These are phyloP conservation scores for Tapera naevia DNA, from an alignment of 2,797 vertebrate genomes.

Conservation along the genomic window DNA sequence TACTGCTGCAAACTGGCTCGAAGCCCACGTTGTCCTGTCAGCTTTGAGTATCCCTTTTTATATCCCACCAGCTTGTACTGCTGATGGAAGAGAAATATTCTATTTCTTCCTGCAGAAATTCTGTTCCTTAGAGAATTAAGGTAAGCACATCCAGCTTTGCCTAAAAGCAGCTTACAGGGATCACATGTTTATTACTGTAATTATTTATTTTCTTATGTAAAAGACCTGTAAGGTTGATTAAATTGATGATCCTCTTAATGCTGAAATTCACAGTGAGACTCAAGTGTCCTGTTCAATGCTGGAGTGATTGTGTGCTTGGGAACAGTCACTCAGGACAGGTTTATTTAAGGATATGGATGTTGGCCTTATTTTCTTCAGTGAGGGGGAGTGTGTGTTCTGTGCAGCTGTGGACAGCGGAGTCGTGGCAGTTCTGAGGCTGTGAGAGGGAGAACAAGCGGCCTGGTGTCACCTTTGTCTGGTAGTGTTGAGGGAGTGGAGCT, in stretches of 20 bases:
- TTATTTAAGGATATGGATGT: not conserved
- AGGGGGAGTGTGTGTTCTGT: not conserved
- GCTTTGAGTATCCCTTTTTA: slow-evolving; percentile 36
- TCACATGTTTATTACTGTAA: not conserved
- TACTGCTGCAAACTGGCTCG: slow-evolving; percentile 45
- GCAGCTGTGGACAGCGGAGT: not conserved
- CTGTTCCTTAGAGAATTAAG: slow-evolving; percentile 10
- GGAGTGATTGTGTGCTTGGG: not conserved
- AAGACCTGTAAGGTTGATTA: not conserved
- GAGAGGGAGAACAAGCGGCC: not conserved
- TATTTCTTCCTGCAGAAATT: slow-evolving; percentile 46
- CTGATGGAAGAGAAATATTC: slow-evolving; percentile 3
- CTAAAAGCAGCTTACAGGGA: not conserved
- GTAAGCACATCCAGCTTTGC: not conserved
- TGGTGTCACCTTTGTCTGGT: not conserved
- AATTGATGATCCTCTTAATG: not conserved
- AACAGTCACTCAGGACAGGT: not conserved
- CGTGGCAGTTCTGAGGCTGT: not conserved
- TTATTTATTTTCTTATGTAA: slow-evolving; percentile 16
- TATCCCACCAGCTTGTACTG: slow-evolving; percentile 28
- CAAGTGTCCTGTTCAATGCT: not conserved
- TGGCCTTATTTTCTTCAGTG: not conserved
- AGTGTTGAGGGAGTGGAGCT: not conserved
- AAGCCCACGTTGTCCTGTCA: slow-evolving; percentile 40
- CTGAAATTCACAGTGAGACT: not conserved